Evolutionary conservation across 1,140 invertebrate genomes (phyloP), one percentile per base, ranked within the genome.

Genomic region (Dendrolimus punctatus): DNA sequence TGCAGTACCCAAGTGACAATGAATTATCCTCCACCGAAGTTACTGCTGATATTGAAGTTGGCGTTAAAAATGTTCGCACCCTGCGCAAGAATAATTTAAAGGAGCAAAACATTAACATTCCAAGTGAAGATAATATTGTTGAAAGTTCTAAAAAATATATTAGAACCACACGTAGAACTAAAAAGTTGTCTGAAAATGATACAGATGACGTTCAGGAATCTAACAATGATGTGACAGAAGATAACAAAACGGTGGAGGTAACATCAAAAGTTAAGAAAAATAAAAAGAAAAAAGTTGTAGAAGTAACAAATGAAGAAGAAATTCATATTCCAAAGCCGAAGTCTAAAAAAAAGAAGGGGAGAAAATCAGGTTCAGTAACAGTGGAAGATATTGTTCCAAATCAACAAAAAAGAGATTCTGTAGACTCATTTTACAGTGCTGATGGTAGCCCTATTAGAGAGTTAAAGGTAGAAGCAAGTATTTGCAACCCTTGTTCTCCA

Each of bases 341-440:
- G 37, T 66, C 67, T 41, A 78, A 64, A 46, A 75, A 23, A 3
- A 23, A 68, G 51, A 73, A 75, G 44, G 58, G 62, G 44, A 68
- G 58, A n/a, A 65, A 52, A 46, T 64, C 65, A 9, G 62, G 40
- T 55, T 61, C 61, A 42, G 43, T 63, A 6, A 39, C 62, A 49
- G 59, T 49, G 41, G 60, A 62, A 6, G 42, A 57, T 44, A 40
- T 51, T 51, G 23, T 23, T 23, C 23, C 23, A 23, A 23, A 23
- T 23, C 53, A 62, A 49, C 42, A 64, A 52, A 44, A 51, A 43
- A 8, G 6, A 41, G 44, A 49, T 10, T 38, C 80, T 36, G 53
- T 52, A 6, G 79, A 81, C 8, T 81, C 81, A 37, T 85, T 75
- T 47, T 73, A 82, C 42, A 81, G 76, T 66, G 79, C 78, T 79